A percentile compares a stretch with the other conserved stretches of the same genome.
These are phyloP conservation scores for Urocynchramus pylzowi DNA, from an alignment of 2,113 vertebrate species.

Conservation along the genomic window DNA sequence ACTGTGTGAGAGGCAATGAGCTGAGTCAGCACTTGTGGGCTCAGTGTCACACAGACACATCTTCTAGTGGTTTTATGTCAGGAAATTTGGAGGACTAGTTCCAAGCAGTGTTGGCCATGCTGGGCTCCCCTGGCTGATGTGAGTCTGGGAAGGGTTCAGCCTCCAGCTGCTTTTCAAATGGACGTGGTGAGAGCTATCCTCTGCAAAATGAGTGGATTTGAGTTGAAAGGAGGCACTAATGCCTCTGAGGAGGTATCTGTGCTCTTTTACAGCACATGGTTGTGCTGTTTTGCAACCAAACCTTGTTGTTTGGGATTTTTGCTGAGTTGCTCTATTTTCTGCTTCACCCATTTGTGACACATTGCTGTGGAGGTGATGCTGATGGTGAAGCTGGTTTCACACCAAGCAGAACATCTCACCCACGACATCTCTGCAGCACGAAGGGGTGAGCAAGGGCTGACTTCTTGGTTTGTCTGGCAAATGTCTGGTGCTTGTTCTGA, in stretches of 20 bases:
- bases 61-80: not conserved
- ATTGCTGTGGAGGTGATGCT: not conserved
- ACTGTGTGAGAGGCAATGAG: not conserved
- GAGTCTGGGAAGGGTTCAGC: not conserved
- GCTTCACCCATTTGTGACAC: accelerated
- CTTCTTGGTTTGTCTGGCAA: not conserved
- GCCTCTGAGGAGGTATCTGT: not conserved
- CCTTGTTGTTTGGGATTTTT: not conserved
- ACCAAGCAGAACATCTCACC: not conserved
- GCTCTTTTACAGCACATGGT: not conserved
- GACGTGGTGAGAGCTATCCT: not conserved
- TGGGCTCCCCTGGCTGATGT: not conserved
- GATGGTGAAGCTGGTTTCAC: not conserved
- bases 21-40: not conserved
- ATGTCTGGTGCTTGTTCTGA: not conserved
- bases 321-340: not conserved
- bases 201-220: not conserved
- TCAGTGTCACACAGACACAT: not conserved
- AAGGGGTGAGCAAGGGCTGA: not conserved
- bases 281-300: not conserved
- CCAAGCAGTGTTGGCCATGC: not conserved
- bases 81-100: not conserved
- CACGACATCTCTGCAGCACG: not conserved
- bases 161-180: not conserved
- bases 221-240: not conserved